Conservation (phyloP, 2,888 invertebrate species). For the Cephus pygmeus region DNA sequence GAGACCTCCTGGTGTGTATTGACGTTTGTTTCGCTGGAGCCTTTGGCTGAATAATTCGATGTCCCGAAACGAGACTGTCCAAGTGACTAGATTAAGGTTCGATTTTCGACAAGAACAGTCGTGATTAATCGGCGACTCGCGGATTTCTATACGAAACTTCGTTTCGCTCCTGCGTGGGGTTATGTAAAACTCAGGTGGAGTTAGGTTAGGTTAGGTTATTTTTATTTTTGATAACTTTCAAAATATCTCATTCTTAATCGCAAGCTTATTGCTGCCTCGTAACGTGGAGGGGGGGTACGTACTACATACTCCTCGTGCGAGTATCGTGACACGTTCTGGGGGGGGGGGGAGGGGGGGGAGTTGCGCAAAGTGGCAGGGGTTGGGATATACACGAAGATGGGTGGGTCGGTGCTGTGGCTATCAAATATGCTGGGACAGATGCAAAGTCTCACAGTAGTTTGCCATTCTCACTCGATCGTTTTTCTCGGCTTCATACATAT, state of each 20-base stretch:
- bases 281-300: neutral
- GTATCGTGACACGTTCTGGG: neutral
- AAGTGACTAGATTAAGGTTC: neutral
- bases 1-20: neutral
- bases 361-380: constrained; percentile 2
- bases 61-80: neutral
- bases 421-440: constrained; percentile 65
- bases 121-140: neutral
- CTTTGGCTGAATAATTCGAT: neutral
- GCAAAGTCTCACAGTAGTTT: constrained; percentile 64
- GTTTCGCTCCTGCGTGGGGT: neutral
- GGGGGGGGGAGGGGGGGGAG: neutral
- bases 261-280: no score
- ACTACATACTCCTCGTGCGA: neutral
- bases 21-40: neutral
- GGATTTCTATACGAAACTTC: neutral
- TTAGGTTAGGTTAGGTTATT: neutral
- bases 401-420: constrained; percentile 36
- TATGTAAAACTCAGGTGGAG: neutral
- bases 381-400: constrained; percentile 5
- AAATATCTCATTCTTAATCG: neutral
- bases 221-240: neutral
- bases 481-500: constrained; percentile 21
- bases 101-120: neutral
- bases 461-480: constrained; percentile 56